A percentile compares a stretch with the other conserved stretches of the same genome.
Evolutionary conservation across 2,888 invertebrate genomes (phyloP).

Genomic region (Patella ulyssiponensis): DNA sequence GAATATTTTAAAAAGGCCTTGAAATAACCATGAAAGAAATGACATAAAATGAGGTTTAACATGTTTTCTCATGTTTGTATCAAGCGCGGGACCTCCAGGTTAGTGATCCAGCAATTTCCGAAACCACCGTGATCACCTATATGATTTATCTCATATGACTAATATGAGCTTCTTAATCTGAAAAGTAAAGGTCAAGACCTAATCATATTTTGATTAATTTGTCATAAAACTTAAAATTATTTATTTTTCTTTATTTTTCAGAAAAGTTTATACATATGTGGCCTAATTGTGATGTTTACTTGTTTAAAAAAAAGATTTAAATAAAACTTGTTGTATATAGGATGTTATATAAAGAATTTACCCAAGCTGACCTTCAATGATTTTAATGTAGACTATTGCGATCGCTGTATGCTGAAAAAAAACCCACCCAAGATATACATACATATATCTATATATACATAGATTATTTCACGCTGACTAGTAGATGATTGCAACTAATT

Average conservation of each 20-base stretch:
- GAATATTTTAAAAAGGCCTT: no score
- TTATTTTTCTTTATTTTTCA: conserved; percentile 69
- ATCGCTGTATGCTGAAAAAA: no score
- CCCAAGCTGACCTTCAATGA: no score
- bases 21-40: no score
- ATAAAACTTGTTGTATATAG: background rate
- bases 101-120: background rate
- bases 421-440: no score
- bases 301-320: background rate
- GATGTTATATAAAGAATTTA: no score
- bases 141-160: background rate
- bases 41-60: no score
- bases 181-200: background rate
- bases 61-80: no score
- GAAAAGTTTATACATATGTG: conserved; percentile 95
- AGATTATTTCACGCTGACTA: no score
- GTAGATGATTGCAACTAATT: no score
- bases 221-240: background rate
- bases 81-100: background rate
- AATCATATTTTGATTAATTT: background rate
- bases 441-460: no score
- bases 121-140: background rate
- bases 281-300: conserved; percentile 76
- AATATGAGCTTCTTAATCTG: background rate
- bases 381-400: no score